Base-by-base conservation (phyloP, 53 echinoderm and acorn worm genomes). In the Echinometra lucunter region DNA sequence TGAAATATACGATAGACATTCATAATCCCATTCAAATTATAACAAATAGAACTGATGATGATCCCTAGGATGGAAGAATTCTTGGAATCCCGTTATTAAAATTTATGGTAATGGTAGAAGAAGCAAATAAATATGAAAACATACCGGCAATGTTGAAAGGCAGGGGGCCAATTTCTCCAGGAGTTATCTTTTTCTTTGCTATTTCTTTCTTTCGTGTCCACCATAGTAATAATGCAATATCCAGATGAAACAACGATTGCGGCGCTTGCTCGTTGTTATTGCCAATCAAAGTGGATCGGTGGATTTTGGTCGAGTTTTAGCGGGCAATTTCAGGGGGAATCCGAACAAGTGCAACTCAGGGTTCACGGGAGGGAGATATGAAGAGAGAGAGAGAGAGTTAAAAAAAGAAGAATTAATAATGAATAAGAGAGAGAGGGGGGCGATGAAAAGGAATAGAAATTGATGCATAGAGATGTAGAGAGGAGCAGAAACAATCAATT, bases 341-440 rank as follows among this genome's bases (percentile, higher is more conserved):
- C 44, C 19, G 81, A 44, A 44, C 44, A 81, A 88, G 88, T 81
- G 42, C 81, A 81, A 25, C 18, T 42, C 18, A 19, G 44, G 44
- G 81, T 44, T 81, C 81, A 81, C 10, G 23, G 44, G 74, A 27
- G 74, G 34, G 74, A 74, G 74, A 74, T 4, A 44, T 0, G 25
- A 40, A 57, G 89, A 44, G 57, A 25, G 88, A 56, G 89, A 34
- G 89, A 91, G 66, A 91, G 91, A 66, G 44, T 6, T 40, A 19
- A 37, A 4, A 37, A 60, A 42, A 42, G 90, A 66, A 66, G 13
- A 57, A 3, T 12, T 40, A 27, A 17, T 66, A 38, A 18, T 18
- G 66, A 30, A 66, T 35, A 63, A 60, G 63, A 88, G 88, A 32
- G 63, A 35, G 63, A 19, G 21, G 13, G 63, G 37, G 60, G 11